Conservation (phyloP, 1,140 invertebrate genomes). For the Chlorops oryzae region DNA sequence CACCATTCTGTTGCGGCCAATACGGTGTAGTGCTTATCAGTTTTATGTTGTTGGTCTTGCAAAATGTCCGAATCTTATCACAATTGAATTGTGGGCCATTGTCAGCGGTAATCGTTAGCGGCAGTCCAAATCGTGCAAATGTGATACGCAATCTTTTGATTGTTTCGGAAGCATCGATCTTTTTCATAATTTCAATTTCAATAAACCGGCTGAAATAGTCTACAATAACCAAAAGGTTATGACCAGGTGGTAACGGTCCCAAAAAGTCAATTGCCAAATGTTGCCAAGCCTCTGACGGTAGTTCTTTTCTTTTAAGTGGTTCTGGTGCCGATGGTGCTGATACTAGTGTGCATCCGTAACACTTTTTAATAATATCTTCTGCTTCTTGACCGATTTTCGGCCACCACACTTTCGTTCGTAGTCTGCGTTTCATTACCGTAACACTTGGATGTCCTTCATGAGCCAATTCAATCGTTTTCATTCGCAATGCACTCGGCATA, state of each 20-base stretch:
- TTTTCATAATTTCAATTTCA: constrained; percentile 20
- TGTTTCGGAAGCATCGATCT: constrained; percentile 18
- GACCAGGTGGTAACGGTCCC: constrained; percentile 24
- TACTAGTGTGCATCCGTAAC: too few species aligned
- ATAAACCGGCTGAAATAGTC: constrained; percentile 20
- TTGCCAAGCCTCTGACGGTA: constrained; percentile 26
- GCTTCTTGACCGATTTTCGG: too few species aligned
- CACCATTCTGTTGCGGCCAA: constrained; percentile 40
- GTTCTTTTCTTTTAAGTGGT: too few species aligned
- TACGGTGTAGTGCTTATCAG: constrained; percentile 26
- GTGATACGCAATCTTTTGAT: constrained; percentile 1
- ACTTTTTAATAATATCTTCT: too few species aligned
- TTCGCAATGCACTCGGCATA: too few species aligned
- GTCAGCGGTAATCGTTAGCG: constrained; percentile 16
- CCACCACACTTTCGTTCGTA: too few species aligned
- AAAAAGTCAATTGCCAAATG: constrained; percentile 27
- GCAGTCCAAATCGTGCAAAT: constrained; percentile 7
- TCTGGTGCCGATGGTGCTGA: too few species aligned
- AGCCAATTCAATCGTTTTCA: too few species aligned
- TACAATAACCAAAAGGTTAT: constrained; percentile 27
- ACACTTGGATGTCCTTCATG: too few species aligned
- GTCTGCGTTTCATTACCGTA: too few species aligned
- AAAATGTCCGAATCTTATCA: constrained; percentile 26
- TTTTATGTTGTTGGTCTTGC: constrained; percentile 20
- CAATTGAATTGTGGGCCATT: constrained; percentile 28